Conservation (phyloP, 1,140 invertebrate species). For the Solenopsis fugax region DNA sequence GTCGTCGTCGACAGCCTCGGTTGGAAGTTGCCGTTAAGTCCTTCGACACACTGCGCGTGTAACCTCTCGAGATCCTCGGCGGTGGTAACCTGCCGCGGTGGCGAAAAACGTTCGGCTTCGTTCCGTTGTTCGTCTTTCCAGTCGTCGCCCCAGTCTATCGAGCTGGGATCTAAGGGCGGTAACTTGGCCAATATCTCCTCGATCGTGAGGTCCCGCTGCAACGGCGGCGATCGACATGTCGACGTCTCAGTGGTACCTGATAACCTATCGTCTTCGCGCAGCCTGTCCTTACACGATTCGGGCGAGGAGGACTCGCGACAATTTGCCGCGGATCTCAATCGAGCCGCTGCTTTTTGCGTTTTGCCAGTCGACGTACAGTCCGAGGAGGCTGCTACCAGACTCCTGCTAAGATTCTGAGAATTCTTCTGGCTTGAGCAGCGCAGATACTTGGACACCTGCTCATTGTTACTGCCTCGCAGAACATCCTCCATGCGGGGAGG, state of each 20-base stretch:
- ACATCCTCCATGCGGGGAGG: conserved; percentile 82
- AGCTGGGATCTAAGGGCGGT: conserved; percentile 88
- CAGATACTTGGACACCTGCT: conserved; percentile 88
- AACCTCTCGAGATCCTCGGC: conserved; percentile 82
- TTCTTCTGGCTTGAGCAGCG: conserved; percentile 86
- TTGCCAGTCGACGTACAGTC: conserved; percentile 51
- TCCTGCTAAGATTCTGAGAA: conserved; percentile 69
- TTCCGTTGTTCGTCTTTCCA: conserved; percentile 74
- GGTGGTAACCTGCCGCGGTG: conserved; percentile 74
- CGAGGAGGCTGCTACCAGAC: conserved; percentile 37
- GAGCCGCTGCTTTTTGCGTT: conserved; percentile 11
- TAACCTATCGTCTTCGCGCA: conserved; percentile 28
- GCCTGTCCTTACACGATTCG: conserved; percentile 54
- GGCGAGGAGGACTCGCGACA: conserved; percentile 59
- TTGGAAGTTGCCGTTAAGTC: conserved; percentile 85
- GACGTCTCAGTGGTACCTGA: conserved; percentile 1
- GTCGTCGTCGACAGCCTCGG: conserved; percentile 75
- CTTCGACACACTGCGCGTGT: conserved; percentile 82
- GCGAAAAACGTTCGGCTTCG: conserved; percentile 67
- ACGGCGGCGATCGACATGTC: conserved; percentile 46
- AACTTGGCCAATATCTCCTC: conserved; percentile 88
- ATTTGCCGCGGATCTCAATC: conserved; percentile 59
- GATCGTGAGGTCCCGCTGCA: conserved; percentile 81
- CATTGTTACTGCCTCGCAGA: conserved; percentile 78
- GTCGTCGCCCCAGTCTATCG: conserved; percentile 86